A percentile compares a stretch with the other conserved stretches of the same genome.
phyloP scores from a whole-genome alignment of 2,113 vertebrate genomes.

The Nothocercus nigrocapillus region DNA sequence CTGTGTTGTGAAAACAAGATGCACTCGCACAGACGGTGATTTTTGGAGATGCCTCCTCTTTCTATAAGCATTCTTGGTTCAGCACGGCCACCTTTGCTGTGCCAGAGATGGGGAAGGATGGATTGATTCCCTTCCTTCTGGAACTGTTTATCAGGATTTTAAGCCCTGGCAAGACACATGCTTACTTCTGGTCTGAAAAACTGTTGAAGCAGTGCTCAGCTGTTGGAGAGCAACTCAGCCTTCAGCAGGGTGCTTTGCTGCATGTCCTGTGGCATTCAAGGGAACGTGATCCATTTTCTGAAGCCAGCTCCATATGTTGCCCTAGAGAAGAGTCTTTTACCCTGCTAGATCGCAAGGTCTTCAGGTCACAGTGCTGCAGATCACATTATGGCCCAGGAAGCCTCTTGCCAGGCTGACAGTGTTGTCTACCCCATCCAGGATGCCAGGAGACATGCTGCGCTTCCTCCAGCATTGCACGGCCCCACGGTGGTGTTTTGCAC shows the following conservation, averaged over 20 bases:
- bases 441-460: background rate
- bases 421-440: background rate
- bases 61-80: background rate
- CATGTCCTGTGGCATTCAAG: background rate
- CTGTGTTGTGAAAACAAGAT: background rate
- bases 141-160: background rate
- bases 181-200: slow-evolving; percentile 9
- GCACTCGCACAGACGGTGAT: background rate
- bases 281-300: background rate
- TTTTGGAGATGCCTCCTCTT: background rate
- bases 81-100: background rate
- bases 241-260: background rate
- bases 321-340: background rate
- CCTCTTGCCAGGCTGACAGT: background rate
- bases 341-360: background rate
- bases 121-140: background rate
- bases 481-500: background rate
- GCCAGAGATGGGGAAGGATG: background rate
- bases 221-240: background rate
- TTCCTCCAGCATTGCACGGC: background rate
- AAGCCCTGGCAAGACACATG: background rate
- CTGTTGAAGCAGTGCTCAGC: background rate
- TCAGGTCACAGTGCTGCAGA: background rate
- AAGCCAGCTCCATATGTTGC: background rate
- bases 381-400: background rate